Conservation (phyloP, 2,113 vertebrate species). For the Dermatemys mawii region DNA sequence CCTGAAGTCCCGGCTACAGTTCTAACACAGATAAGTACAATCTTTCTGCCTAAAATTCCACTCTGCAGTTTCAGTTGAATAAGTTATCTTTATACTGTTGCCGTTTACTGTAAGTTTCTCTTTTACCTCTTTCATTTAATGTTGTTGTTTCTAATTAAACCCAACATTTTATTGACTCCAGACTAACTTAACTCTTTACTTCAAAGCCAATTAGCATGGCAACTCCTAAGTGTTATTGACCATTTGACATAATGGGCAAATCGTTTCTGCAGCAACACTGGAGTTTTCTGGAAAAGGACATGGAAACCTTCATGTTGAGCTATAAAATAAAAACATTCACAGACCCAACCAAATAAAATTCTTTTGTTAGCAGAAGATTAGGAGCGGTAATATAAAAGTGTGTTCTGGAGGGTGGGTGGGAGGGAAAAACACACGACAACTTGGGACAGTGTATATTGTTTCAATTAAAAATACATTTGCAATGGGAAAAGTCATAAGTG, state of each 20-base stretch:
- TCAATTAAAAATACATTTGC: neutral
- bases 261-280: neutral
- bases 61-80: neutral
- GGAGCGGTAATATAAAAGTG: neutral
- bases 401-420: accelerated
- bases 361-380: neutral
- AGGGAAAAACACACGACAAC: neutral
- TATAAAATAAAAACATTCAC: neutral
- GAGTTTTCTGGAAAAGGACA: neutral
- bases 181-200: slow-evolving; percentile 29
- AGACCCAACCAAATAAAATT: neutral
- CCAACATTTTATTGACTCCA: slow-evolving; percentile 45
- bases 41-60: neutral
- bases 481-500: neutral
- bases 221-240: slow-evolving; percentile 13
- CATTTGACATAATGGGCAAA: neutral
- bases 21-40: neutral
- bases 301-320: neutral
- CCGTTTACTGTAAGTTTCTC: neutral
- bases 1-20: neutral
- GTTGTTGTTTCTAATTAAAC: neutral
- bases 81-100: neutral
- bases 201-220: neutral
- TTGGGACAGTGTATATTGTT: neutral
- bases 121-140: slow-evolving; percentile 11